Evolutionary conservation across 2,113 vertebrate genomes (phyloP).

Genomic region (Paradisaea rubra): DNA sequence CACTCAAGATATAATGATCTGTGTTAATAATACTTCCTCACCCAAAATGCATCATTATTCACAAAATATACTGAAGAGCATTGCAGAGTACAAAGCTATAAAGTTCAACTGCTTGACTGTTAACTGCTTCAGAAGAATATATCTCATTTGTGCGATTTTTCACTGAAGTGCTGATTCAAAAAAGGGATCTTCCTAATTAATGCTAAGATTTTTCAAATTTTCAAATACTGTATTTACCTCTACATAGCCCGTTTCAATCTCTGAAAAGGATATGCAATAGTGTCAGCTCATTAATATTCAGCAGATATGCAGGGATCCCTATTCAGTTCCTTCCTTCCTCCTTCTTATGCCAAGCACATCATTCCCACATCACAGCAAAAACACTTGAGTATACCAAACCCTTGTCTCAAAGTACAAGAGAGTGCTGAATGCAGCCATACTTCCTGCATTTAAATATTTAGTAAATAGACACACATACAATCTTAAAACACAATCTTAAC

Average conservation of each 20-base stretch:
- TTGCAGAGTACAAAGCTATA: background rate
- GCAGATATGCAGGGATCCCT: background rate
- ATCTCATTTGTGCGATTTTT: background rate
- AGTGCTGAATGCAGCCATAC: background rate
- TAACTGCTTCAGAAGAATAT: background rate
- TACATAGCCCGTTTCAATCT: background rate
- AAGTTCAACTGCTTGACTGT: background rate
- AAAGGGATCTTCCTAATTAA: background rate
- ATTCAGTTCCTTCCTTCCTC: background rate
- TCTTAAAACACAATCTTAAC: background rate
- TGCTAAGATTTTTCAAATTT: background rate
- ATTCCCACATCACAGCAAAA: background rate
- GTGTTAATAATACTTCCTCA: background rate
- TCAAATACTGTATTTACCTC: background rate
- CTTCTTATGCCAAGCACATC: constrained; percentile 57
- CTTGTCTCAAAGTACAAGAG: background rate
- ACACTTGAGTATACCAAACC: background rate
- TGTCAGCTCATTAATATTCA: constrained; percentile 17
- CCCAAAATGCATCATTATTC: background rate
- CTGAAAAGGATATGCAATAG: background rate
- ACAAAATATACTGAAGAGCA: background rate
- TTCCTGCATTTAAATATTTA: background rate
- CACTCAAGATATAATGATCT: background rate
- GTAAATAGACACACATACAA: fast-evolving
- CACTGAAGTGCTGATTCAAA: background rate